These are phyloP conservation scores for Spodoptera litura DNA, from an alignment of 1,140 invertebrate species.

Conservation along the genomic window DNA sequence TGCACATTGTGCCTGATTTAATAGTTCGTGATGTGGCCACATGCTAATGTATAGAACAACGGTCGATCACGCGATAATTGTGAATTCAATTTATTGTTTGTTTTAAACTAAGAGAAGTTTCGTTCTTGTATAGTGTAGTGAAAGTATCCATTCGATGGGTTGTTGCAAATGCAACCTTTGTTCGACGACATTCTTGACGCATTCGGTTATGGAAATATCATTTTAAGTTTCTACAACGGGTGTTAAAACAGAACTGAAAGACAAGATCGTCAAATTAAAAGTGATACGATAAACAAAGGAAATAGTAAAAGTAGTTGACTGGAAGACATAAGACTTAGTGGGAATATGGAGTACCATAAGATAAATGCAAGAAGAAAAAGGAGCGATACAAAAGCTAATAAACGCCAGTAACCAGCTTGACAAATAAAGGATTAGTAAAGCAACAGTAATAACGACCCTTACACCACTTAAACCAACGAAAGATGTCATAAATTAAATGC, in stretches of 20 bases:
- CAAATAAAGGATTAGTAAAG: too few species aligned
- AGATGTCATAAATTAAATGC: constrained; percentile 41
- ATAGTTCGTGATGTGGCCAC: constrained; percentile 53
- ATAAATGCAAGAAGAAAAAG: too few species aligned
- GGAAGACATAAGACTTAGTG: too few species aligned
- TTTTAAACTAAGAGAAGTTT: constrained; percentile 13
- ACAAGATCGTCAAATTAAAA: too few species aligned
- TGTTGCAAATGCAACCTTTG: background rate
- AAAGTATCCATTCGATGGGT: background rate
- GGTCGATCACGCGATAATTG: constrained; percentile 41
- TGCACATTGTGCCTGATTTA: constrained; percentile 56
- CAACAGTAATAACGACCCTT: background rate
- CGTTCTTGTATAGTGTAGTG: background rate
- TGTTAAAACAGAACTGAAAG: background rate
- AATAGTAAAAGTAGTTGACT: too few species aligned
- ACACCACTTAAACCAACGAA: constrained; percentile 19
- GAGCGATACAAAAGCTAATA: too few species aligned
- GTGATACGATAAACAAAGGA: too few species aligned
- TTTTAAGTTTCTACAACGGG: background rate
- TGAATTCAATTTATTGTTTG: constrained; percentile 37
- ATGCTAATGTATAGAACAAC: constrained; percentile 46
- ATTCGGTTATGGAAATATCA: background rate
- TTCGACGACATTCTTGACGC: background rate
- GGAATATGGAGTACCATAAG: too few species aligned
- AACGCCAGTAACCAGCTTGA: too few species aligned